Percentiles rank a stretch among this genome's conserved stretches.
Evolutionary conservation across 2,888 invertebrate genomes (phyloP).

Genomic region (Zeuzera pyrina): DNA sequence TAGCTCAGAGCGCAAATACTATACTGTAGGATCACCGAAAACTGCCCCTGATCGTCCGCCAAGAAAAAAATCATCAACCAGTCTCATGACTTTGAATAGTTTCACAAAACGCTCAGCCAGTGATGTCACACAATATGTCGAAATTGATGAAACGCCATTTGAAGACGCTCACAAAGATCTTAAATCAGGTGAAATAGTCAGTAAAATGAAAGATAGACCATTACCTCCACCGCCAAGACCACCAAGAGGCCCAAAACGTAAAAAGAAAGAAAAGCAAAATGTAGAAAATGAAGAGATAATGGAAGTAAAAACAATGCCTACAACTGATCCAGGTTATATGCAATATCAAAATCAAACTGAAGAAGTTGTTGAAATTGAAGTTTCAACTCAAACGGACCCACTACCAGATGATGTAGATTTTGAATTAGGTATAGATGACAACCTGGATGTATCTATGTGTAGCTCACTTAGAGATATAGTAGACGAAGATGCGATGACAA

Average conservation of each 20-base stretch:
- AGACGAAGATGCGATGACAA: conserved; percentile 69
- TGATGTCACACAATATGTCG: conserved; percentile 74
- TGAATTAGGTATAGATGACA: conserved; percentile 70
- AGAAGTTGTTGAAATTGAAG: conserved; percentile 77
- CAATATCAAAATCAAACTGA: conserved; percentile 30
- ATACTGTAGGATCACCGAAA: conserved; percentile 73
- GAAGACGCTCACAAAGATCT: conserved; percentile 76
- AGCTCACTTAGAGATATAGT: conserved; percentile 58
- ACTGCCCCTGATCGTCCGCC: conserved; percentile 74
- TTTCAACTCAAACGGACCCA: conserved; percentile 89
- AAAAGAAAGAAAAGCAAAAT: conserved; percentile 37
- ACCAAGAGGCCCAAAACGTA: conserved; percentile 75
- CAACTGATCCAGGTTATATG: conserved; percentile 19
- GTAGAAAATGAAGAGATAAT: conserved; percentile 12
- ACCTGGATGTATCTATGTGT: conserved; percentile 58
- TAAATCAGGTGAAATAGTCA: conserved; percentile 82
- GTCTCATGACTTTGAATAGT: conserved; percentile 67
- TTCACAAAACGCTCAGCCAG: conserved; percentile 52
- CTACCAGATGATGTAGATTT: conserved; percentile 83
- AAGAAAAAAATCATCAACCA: conserved; percentile 73
- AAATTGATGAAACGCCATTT: conserved; percentile 73
- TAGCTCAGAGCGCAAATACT: conserved; percentile 76
- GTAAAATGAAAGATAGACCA: conserved; percentile 89
- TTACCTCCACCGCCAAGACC: conserved; percentile 90
- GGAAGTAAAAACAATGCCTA: conserved; percentile 20